phyloP scores from a whole-genome alignment of 2,888 invertebrate species.

The Amiota communis region DNA sequence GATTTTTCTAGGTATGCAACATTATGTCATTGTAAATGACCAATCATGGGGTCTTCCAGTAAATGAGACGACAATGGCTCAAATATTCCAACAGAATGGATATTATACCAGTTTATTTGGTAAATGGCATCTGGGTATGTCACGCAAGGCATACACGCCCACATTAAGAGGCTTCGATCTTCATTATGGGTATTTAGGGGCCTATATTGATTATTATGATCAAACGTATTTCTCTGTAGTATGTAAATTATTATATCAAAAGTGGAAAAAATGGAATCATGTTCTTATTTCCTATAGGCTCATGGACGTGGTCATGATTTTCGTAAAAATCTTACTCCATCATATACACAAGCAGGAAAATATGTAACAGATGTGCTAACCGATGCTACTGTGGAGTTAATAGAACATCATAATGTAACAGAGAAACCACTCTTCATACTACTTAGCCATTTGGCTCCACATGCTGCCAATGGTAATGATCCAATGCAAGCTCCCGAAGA shows the following conservation, averaged over 20 bases:
- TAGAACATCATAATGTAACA: constrained; percentile 76
- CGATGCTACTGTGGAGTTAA: constrained; percentile 78
- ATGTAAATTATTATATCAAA: constrained; percentile 42
- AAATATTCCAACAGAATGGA: constrained; percentile 80
- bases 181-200: constrained; percentile 89
- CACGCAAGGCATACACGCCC: constrained; percentile 77
- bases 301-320: constrained; percentile 74
- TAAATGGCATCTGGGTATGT: constrained; percentile 93
- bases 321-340: constrained; percentile 74
- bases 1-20: constrained; percentile 79
- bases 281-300: constrained; percentile 29
- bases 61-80: constrained; percentile 81
- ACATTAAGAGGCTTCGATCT: constrained; percentile 83
- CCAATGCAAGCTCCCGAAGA: constrained; percentile 82
- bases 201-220: constrained; percentile 86
- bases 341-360: constrained; percentile 74
- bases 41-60: constrained; percentile 84
- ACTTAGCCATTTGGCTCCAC: constrained; percentile 86
- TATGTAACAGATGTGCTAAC: constrained; percentile 84
- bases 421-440: constrained; percentile 83
- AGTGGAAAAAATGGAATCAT: background rate
- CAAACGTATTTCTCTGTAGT: constrained; percentile 75
- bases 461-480: constrained; percentile 81
- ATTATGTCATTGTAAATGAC: constrained; percentile 79
- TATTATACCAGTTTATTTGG: constrained; percentile 89